Evolutionary conservation across 2,888 invertebrate species (phyloP).

Genomic region (Rotaria macrura): DNA sequence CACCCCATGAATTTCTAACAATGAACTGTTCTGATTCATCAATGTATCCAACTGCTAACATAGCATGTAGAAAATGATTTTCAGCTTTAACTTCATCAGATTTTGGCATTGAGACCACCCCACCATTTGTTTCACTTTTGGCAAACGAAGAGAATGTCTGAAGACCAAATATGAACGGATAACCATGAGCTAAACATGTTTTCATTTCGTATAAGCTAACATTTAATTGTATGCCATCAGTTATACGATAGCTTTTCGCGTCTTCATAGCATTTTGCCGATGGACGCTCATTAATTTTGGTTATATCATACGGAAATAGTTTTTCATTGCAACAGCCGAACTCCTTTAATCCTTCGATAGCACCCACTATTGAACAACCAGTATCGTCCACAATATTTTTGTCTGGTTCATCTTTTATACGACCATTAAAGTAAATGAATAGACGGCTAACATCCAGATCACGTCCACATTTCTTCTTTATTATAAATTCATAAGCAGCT

Average conservation of each 20-base stretch:
- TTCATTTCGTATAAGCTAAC: not conserved
- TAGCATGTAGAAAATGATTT: no score
- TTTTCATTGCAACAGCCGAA: not conserved
- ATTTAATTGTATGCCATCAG: not conserved
- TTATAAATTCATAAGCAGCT: not conserved
- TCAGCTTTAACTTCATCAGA: no score
- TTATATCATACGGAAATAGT: not conserved
- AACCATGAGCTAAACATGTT: not conserved
- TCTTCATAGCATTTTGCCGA: not conserved
- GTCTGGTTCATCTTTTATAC: not conserved
- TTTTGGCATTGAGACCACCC: no score
- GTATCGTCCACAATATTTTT: not conserved
- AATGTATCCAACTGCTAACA: no score
- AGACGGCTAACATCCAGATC: not conserved
- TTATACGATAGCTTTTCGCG: not conserved
- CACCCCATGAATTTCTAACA: no score
- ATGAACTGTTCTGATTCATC: no score
- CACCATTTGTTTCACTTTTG: no score
- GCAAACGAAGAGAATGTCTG: no score
- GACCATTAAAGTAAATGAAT: not conserved
- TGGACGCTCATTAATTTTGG: not conserved
- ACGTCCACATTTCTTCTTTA: not conserved
- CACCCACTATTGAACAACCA: not conserved
- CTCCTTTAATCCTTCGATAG: not conserved
- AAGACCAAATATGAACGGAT: no score